Conservation (phyloP, 2,888 invertebrate genomes). For the Escarpia spicata region DNA sequence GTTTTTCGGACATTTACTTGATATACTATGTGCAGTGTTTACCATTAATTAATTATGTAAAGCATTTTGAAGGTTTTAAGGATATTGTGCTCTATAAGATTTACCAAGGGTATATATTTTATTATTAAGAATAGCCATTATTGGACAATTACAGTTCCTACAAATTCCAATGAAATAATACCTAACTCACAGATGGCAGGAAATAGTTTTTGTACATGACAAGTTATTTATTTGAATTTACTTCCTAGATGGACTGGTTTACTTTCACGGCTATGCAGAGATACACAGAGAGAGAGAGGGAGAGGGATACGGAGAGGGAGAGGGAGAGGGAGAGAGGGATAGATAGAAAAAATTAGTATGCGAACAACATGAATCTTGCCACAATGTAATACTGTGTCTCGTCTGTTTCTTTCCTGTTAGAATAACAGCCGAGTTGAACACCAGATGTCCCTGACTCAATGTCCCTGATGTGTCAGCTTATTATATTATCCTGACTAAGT, state of each 20-base stretch:
- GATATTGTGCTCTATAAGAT: too few relatives aligned
- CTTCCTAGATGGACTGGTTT: not conserved
- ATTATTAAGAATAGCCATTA: not conserved
- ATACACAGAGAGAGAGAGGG: too few relatives aligned
- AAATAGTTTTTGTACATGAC: not conserved
- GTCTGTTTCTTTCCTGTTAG: not conserved
- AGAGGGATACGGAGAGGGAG: too few relatives aligned
- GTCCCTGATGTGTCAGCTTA: not conserved
- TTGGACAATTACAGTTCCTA: not conserved
- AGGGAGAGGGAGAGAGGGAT: too few relatives aligned
- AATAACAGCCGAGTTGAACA: not conserved
- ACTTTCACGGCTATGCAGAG: not conserved
- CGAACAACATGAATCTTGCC: not conserved
- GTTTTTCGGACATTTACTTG: too few relatives aligned
- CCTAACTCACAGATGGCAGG: not conserved
- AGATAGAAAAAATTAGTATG: not conserved
- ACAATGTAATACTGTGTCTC: not conserved
- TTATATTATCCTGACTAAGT: not conserved
- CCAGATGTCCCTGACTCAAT: not conserved
- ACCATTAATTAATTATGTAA: too few relatives aligned
- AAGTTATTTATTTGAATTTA: not conserved
- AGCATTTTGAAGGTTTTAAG: too few relatives aligned
- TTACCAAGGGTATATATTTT: not conserved
- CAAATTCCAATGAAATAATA: not conserved
- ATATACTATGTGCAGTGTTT: too few relatives aligned